These are phyloP conservation scores for Cyanocitta stelleri DNA, from an alignment of 2,113 vertebrate species.

Conservation along the genomic window DNA sequence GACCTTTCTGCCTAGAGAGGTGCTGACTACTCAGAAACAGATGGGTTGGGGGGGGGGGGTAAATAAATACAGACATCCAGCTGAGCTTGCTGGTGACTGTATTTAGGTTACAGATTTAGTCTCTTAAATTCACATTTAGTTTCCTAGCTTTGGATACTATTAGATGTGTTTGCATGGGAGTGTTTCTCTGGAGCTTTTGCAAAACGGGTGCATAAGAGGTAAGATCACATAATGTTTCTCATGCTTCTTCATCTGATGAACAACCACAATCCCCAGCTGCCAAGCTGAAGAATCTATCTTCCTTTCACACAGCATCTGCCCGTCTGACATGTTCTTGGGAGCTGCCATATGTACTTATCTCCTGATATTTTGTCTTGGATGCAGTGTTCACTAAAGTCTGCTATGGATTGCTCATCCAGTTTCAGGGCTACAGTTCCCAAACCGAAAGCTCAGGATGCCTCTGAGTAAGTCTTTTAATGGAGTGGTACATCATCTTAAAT, in stretches of 20 bases:
- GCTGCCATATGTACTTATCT: constrained; percentile 1
- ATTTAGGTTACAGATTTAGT: neutral
- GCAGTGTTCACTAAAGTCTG: neutral
- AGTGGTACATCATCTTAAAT: neutral
- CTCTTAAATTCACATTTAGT: neutral
- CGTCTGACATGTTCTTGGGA: neutral
- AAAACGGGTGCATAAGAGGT: neutral
- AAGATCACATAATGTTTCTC: neutral
- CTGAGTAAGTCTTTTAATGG: neutral
- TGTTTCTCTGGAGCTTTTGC: neutral
- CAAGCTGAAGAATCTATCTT: neutral
- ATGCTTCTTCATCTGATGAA: neutral
- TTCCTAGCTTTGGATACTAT: neutral
- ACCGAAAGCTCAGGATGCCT: neutral
- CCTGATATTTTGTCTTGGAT: neutral
- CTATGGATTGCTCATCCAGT: neutral
- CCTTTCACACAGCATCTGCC: constrained; percentile 3
- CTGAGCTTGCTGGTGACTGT: neutral
- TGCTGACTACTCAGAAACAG: constrained; percentile 3
- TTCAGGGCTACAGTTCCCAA: neutral
- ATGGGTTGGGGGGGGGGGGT: neutral
- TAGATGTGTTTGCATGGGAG: neutral
- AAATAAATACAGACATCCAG: constrained; percentile 1
- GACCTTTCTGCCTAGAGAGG: neutral
- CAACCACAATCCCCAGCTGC: neutral